phyloP scores from a whole-genome alignment of 2,113 vertebrate genomes.

The Etheostoma cragini region DNA sequence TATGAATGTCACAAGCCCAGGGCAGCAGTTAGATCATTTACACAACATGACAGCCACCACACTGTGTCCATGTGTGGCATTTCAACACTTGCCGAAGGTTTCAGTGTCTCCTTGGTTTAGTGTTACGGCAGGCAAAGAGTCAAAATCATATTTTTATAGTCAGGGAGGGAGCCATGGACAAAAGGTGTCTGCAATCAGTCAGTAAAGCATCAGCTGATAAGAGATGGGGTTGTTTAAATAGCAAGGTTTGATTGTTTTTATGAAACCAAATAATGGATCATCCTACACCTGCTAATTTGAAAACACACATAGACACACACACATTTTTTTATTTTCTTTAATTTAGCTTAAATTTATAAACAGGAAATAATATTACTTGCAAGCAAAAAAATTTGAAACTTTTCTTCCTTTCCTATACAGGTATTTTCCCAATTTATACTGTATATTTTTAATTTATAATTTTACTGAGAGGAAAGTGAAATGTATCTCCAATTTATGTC shows the following conservation, averaged over 20 bases:
- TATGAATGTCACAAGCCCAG: slow-evolving; percentile 55
- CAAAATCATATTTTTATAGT: slow-evolving; percentile 23
- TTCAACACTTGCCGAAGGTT: slow-evolving; percentile 12
- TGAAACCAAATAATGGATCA: not conserved
- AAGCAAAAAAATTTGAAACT: not conserved
- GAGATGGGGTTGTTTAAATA: not conserved
- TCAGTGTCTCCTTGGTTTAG: slow-evolving; percentile 36
- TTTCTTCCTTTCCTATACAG: not conserved
- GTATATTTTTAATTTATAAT: not conserved
- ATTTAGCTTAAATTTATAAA: not conserved
- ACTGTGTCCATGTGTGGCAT: slow-evolving; percentile 28
- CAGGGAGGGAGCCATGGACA: not conserved
- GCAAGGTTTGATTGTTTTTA: not conserved
- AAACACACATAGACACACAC: not conserved
- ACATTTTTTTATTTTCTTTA: too few relatives aligned
- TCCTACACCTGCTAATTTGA: not conserved
- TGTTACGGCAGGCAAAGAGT: slow-evolving; percentile 31
- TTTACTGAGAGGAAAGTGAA: slow-evolving; percentile 1
- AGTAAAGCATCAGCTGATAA: slow-evolving; percentile 15
- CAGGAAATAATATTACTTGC: not conserved
- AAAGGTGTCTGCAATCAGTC: slow-evolving; percentile 13
- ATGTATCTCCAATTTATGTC: slow-evolving; percentile 26
- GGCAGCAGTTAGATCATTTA: slow-evolving; percentile 49
- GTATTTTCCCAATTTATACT: not conserved
- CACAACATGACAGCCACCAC: slow-evolving; percentile 60